Conservation (phyloP, 2,888 invertebrate genomes). For the Hypsopygia costalis region DNA sequence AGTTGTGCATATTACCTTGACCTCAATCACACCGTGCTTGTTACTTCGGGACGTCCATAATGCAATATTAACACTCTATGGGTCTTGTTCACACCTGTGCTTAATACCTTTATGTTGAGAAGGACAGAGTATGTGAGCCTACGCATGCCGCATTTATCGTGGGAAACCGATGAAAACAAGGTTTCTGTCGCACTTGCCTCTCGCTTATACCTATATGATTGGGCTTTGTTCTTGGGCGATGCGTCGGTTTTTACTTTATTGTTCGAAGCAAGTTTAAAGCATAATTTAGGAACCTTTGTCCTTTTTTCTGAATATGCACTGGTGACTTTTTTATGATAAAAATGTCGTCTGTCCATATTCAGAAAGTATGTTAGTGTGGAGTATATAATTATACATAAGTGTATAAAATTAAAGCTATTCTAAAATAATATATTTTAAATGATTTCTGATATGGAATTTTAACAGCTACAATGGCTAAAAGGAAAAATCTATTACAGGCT, state of each 20-base stretch:
- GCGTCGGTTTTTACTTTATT: slow-evolving; percentile 28
- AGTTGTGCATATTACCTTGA: no score
- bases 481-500: no score
- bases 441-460: no score
- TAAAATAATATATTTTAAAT: no score
- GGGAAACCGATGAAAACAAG: slow-evolving; percentile 62
- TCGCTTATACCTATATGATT: slow-evolving; percentile 50
- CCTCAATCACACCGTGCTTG: no score
- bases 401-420: no score
- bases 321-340: no score
- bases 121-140: slow-evolving; percentile 25
- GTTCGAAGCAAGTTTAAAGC: slow-evolving; percentile 7
- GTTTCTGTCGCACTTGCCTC: slow-evolving; percentile 64
- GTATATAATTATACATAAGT: no score
- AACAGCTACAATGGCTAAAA: no score
- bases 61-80: slow-evolving; percentile 8
- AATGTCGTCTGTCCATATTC: no score
- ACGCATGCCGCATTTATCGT: slow-evolving; percentile 48
- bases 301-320: background rate
- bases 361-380: no score
- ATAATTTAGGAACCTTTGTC: slow-evolving; percentile 2
- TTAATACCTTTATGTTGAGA: slow-evolving; percentile 26
- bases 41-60: background rate
- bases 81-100: slow-evolving; percentile 15
- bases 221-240: slow-evolving; percentile 51